A percentile compares a stretch with the other conserved stretches of the same genome.
Evolutionary conservation across 2,113 vertebrate genomes (phyloP).

Genomic region (Dolichallabes microphthalmus): DNA sequence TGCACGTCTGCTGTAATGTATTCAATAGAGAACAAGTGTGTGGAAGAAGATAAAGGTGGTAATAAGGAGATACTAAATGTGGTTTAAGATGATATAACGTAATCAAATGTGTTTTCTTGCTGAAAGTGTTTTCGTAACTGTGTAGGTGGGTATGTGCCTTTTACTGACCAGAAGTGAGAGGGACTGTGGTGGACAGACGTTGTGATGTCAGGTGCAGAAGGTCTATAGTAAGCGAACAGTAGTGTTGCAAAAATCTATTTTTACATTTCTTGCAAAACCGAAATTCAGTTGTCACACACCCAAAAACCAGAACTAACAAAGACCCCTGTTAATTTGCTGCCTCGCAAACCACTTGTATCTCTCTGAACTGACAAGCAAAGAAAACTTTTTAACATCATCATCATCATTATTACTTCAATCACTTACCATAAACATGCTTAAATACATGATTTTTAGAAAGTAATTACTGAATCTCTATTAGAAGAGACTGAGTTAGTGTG

Average conservation of each 20-base stretch:
- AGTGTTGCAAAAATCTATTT: not conserved
- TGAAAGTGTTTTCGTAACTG: no score
- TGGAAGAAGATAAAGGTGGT: no score
- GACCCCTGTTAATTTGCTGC: not conserved
- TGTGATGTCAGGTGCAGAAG: no score
- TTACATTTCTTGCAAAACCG: not conserved
- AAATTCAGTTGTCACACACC: not conserved
- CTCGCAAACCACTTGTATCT: not conserved
- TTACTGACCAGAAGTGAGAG: no score
- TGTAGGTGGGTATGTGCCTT: no score
- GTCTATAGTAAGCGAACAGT: no score
- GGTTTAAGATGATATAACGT: no score
- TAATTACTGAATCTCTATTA: conserved; percentile 1
- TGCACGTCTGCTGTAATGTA: no score
- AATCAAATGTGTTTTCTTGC: no score
- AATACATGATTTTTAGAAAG: conserved; percentile 25
- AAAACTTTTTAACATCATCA: not conserved
- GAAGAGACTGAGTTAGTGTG: not conserved
- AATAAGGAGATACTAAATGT: no score
- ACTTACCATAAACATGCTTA: not conserved
- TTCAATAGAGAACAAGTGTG: no score
- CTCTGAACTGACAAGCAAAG: not conserved
- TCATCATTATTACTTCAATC: not conserved
- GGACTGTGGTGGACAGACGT: no score
- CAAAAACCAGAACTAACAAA: not conserved